phyloP scores from a whole-genome alignment of 2,113 vertebrate genomes.

The Probosciger aterrimus region DNA sequence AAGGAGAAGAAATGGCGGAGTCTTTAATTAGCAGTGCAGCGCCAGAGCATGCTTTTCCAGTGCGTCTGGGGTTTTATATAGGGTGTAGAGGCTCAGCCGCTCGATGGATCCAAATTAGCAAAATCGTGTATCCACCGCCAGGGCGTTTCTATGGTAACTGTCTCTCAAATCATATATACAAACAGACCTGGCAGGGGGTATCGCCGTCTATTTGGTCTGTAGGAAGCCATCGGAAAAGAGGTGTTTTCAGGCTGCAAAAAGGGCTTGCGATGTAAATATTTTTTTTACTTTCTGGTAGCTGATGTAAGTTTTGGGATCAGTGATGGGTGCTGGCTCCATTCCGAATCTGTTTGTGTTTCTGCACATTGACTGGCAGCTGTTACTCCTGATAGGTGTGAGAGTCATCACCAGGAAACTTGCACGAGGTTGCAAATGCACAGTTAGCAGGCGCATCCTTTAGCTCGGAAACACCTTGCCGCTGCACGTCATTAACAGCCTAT shows the following conservation, averaged over 20 bases:
- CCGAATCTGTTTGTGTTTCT: not conserved
- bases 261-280: not conserved
- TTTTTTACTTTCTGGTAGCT: not conserved
- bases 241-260: slow-evolving; percentile 53
- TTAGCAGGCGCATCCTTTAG: not conserved
- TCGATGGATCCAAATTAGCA: slow-evolving; percentile 74
- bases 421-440: accelerated
- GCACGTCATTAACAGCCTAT: not conserved
- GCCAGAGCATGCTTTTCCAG: slow-evolving; percentile 61
- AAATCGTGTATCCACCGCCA: slow-evolving; percentile 71
- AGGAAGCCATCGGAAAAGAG: slow-evolving; percentile 62
- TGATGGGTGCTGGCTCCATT: not conserved
- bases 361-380: not conserved
- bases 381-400: not conserved
- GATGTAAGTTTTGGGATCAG: not conserved
- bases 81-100: slow-evolving; percentile 38
- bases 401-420: not conserved
- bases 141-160: slow-evolving; percentile 82
- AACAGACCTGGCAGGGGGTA: slow-evolving; percentile 70
- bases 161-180: slow-evolving; percentile 73
- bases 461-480: not conserved
- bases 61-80: slow-evolving; percentile 46
- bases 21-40: slow-evolving; percentile 73
- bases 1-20: slow-evolving; percentile 60
- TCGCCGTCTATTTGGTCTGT: slow-evolving; percentile 64